Evolutionary conservation across 2,113 vertebrate species (phyloP), one percentile per base, ranked within the genome.

Genomic region (Charina bottae): DNA sequence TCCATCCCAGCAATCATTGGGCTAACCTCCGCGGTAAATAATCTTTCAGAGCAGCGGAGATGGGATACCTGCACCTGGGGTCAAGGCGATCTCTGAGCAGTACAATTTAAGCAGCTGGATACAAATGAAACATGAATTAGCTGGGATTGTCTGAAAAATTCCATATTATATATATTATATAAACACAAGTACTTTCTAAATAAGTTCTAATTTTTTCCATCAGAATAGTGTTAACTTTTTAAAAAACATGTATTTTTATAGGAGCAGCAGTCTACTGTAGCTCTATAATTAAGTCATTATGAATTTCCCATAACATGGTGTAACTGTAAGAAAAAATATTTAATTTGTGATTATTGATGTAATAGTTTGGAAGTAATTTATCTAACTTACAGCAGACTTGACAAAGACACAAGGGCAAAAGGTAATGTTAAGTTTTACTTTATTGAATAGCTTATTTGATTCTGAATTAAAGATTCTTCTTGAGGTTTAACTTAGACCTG

Each of bases 291-390:
- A 96, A 91, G 93, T 92, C 87, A 95, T 93, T 94, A 96, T n/a
- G 92, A 92, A 95, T 95, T 97, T 97, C 96, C 96, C 95, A 90
- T 91, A 96, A 97, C 95, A 94, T 93, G 10, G 91, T 93, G 90
- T 95, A 89, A 95, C 96, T 96, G 94, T 95, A 94, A 92, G 96
- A 62, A 60, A 60, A 59, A 62, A n/a, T 89, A 95, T 96, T 94
- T 96, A 97, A 98, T 98, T 98, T 97, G 98, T 95, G 94, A 94
- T 97, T 96, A 97, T 96, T 96, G 96, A 96, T 97, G 96, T 96
- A 95, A 98, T 94, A 95, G 97, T 96, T 95, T 95, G 83, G 95
- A 93, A 95, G 92, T 97, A 98, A 98, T 98, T 98, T 98, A 98
- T 98, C 95, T 96, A 95, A 94, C 94, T 62, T 95, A 95, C 95